Percentiles rank a stretch among this genome's conserved stretches.
These are phyloP conservation scores for Thaleichthys pacificus DNA, from an alignment of 2,797 vertebrate genomes.

Conservation along the genomic window DNA sequence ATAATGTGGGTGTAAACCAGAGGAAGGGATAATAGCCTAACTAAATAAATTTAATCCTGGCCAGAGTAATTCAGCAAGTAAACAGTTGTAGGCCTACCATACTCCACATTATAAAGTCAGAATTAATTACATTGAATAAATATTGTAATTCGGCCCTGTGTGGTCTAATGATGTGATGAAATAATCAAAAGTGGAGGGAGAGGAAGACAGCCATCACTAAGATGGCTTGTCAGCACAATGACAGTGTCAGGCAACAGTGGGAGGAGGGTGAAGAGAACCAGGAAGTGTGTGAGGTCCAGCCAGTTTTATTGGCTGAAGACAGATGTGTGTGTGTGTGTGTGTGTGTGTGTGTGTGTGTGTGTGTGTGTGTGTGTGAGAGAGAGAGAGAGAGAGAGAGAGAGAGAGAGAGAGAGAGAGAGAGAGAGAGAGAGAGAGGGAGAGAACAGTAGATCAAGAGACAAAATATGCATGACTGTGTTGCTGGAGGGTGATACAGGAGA, in stretches of 20 bases:
- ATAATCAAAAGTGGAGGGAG: slow-evolving; percentile 17
- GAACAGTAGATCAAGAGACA: too few relatives aligned
- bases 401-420: too few relatives aligned
- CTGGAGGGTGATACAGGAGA: background rate
- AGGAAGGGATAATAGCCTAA: too few relatives aligned
- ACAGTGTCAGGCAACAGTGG: slow-evolving; percentile 30
- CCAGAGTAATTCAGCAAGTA: background rate
- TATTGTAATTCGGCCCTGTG: background rate
- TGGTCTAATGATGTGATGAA: background rate
- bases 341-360: background rate
- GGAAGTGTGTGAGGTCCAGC: slow-evolving; percentile 27
- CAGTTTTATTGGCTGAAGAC: slow-evolving; percentile 26
- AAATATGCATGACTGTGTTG: background rate
- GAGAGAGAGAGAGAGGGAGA: too few relatives aligned
- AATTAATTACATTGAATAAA: background rate
- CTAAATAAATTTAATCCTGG: background rate
- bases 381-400: too few relatives aligned
- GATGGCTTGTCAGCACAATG: slow-evolving; percentile 23
- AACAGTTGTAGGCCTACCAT: background rate
- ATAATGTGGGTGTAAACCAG: too few relatives aligned
- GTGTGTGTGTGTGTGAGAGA: background rate
- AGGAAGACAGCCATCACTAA: slow-evolving; percentile 15
- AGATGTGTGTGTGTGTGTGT: background rate
- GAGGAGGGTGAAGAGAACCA: slow-evolving; percentile 12
- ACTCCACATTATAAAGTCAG: background rate